These are phyloP conservation scores for Rhegmatorhina hoffmannsi DNA, from an alignment of 2,113 vertebrate species.

Conservation along the genomic window DNA sequence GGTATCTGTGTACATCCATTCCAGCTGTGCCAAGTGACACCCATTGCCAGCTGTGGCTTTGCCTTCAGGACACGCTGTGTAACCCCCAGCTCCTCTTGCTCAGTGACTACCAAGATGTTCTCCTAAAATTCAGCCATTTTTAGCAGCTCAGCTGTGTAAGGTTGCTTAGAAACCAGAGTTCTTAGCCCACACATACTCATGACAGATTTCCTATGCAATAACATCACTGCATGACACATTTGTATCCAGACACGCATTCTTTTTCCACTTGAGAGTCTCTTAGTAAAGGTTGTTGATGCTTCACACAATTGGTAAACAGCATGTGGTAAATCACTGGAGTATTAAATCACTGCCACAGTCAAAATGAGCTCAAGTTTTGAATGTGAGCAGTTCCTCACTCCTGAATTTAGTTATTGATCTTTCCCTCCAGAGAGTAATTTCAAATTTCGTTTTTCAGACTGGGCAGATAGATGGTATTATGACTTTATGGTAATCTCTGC, in stretches of 20 bases:
- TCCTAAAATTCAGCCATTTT: slow-evolving; percentile 47
- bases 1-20: background rate
- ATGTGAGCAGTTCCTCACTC: background rate
- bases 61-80: background rate
- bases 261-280: slow-evolving; percentile 51
- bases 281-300: slow-evolving; percentile 42
- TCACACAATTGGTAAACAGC: background rate
- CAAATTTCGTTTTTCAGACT: background rate
- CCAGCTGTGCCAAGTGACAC: background rate
- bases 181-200: slow-evolving; percentile 31
- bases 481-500: background rate
- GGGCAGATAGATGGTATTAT: background rate
- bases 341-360: slow-evolving; percentile 24
- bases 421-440: background rate
- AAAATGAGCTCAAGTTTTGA: slow-evolving; percentile 14
- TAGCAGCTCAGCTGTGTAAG: slow-evolving; percentile 49
- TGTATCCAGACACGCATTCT: slow-evolving; percentile 16
- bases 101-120: background rate
- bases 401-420: background rate
- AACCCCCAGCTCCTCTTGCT: background rate
- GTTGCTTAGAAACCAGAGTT: slow-evolving; percentile 69
- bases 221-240: slow-evolving; percentile 56
- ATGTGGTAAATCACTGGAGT: slow-evolving; percentile 35
- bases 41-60: background rate
- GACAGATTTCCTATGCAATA: slow-evolving; percentile 61